Percentiles rank a stretch among this genome's conserved stretches.
Evolutionary conservation across 2,888 invertebrate genomes (phyloP).

Genomic region (Cristatella mucedo): DNA sequence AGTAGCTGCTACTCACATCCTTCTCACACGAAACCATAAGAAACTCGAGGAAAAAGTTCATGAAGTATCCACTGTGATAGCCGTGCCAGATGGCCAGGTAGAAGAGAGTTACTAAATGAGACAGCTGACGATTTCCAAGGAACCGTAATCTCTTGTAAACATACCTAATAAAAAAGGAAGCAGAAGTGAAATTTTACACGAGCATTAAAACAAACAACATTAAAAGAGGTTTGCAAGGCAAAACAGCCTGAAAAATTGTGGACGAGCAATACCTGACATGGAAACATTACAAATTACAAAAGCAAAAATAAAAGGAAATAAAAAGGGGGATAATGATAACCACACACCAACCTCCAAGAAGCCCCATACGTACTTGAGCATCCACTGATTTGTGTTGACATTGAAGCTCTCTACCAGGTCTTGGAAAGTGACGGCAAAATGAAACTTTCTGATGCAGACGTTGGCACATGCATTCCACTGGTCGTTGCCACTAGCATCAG

Average conservation of each 20-base stretch:
- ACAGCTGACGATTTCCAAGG: constrained; percentile 59
- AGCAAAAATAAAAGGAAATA: neutral
- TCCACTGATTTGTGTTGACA: constrained; percentile 86
- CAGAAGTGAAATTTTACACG: too few species aligned
- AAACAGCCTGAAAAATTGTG: too few species aligned
- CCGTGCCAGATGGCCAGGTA: constrained; percentile 95
- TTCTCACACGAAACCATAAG: constrained; percentile 38
- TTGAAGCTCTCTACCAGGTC: constrained; percentile 75
- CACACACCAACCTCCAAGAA: constrained; percentile 9
- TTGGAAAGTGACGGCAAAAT: constrained; percentile 64
- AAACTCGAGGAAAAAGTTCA: constrained; percentile 80
- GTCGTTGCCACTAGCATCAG: constrained; percentile 45
- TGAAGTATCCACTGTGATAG: constrained; percentile 78
- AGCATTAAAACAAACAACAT: too few species aligned
- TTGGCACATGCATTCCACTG: constrained; percentile 80
- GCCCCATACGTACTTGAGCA: constrained; percentile 50
- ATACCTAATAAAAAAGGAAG: constrained; percentile 44
- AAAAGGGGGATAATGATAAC: constrained; percentile 7
- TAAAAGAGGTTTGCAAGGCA: too few species aligned
- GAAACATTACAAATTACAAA: too few species aligned
- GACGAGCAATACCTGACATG: too few species aligned
- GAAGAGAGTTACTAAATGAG: constrained; percentile 62
- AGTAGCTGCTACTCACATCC: constrained; percentile 18
- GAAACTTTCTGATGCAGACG: constrained; percentile 63
- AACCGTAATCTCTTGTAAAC: constrained; percentile 83